Percentiles rank a stretch among this genome's conserved stretches.
These are phyloP conservation scores for Pherbina coryleti DNA, from an alignment of 2,888 invertebrate genomes.

Conservation along the genomic window DNA sequence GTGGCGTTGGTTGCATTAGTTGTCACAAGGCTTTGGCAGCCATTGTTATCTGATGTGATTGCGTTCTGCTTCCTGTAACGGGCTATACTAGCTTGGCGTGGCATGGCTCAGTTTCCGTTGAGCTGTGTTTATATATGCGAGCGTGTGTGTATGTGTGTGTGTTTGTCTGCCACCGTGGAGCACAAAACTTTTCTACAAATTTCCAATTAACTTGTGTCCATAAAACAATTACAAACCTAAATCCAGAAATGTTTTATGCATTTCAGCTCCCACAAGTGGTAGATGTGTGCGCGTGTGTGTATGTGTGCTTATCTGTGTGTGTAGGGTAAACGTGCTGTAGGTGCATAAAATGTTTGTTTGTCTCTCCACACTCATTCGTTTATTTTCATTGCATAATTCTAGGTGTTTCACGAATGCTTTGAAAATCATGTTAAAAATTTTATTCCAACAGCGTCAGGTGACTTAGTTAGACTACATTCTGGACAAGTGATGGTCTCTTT, in stretches of 20 bases:
- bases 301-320: neutral
- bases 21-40: neutral
- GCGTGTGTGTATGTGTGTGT: neutral
- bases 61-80: neutral
- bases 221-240: slow-evolving; percentile 46
- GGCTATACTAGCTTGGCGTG: neutral
- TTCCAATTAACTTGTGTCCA: slow-evolving; percentile 49
- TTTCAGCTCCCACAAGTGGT: slow-evolving; percentile 3
- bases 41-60: neutral
- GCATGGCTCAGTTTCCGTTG: neutral
- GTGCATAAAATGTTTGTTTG: neutral
- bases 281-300: neutral
- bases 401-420: neutral
- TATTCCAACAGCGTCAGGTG: neutral
- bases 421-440: neutral
- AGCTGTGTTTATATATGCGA: neutral
- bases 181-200: slow-evolving; percentile 46
- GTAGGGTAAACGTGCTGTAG: too few species aligned
- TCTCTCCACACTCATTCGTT: neutral
- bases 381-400: slow-evolving; percentile 29
- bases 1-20: neutral
- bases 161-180: slow-evolving; percentile 34
- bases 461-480: neutral
- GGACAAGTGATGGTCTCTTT: neutral
- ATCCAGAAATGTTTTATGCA: slow-evolving; percentile 21